Base-by-base conservation (phyloP, 2,113 vertebrate species). In the Pedetes capensis region DNA sequence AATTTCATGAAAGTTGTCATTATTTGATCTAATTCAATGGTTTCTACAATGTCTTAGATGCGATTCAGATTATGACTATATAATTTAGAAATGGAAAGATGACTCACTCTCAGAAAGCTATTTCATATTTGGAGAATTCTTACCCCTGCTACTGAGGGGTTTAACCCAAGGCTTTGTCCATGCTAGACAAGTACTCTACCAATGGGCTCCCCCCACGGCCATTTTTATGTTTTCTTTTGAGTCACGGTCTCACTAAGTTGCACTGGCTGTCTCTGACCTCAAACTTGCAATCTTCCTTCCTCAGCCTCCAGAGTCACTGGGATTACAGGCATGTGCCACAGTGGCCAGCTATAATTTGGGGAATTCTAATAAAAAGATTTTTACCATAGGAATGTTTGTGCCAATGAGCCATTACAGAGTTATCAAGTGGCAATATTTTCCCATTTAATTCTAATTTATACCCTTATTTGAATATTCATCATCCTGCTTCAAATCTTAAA, bases 41-140 rank as follows among this genome's bases (percentile, higher is more conserved):
- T 5, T 89, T 71, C 23, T 66, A 34, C 20, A 53, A 17, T 49
- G 23, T 53, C 51, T 69, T n/a, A 89, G 42, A 91, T 51, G 39
- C 81, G 39, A 81, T 78, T 89, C 23, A 83, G 44, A 47, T 92
- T 95, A 68, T 92, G 49, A 68, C 37, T 42, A 44, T 64, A 44
- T 47, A 80, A 82, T 87, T 87, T 96, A 57, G 29, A 93, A 87
- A 72, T 49, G 12, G 18, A 64, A 96, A 89, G 57, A 42, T 94
- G 34, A 59, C 34, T 81, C 49, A 82, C 17, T 85, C 22, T 86
- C 23, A 20, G 32, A 88, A 80, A 84, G 2, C 11, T 85, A 27
- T 93, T 81, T 88, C 29, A 55, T 47, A 22, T 86, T 75, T 95
- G 37, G 23, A 25, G 6, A 78, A 68, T 72, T 91, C 5, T 79